A percentile compares a stretch with the other conserved stretches of the same genome.
These are phyloP conservation scores for Drosophila truncata DNA, from an alignment of 1,140 invertebrate species.

Conservation along the genomic window DNA sequence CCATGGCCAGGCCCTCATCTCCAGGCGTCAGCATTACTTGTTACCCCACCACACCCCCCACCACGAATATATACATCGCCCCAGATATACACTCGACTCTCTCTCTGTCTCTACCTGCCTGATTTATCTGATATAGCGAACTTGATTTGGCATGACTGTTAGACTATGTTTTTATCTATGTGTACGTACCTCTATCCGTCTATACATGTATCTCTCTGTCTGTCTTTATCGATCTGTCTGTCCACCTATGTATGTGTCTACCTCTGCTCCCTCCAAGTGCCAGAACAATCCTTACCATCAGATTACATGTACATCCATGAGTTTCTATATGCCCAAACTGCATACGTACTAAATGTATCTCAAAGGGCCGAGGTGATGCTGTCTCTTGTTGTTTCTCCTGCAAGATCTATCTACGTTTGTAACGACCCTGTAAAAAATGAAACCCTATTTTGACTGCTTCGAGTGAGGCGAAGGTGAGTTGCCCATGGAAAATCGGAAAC, in stretches of 20 bases:
- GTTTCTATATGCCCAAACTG: constrained; percentile 10
- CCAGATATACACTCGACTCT: constrained; percentile 42
- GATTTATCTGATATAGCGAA: constrained; percentile 67
- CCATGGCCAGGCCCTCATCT: constrained; percentile 21
- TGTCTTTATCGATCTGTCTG: constrained; percentile 29
- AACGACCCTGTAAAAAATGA: constrained; percentile 11
- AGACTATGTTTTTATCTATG: constrained; percentile 72
- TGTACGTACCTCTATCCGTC: constrained; percentile 52
- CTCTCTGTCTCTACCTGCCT: constrained; percentile 46
- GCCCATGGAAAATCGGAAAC: neutral
- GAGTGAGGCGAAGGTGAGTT: constrained; percentile 11
- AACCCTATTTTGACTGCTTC: neutral
- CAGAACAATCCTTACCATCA: constrained; percentile 28
- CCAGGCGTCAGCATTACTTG: constrained; percentile 19
- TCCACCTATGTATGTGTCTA: constrained; percentile 23
- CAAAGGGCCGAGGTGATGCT: constrained; percentile 47
- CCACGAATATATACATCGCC: constrained; percentile 34
- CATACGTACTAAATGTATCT: constrained; percentile 12
- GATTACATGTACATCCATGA: constrained; percentile 24
- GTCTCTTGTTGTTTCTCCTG: constrained; percentile 25
- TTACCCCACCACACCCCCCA: constrained; percentile 18
- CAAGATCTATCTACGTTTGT: constrained; percentile 31
- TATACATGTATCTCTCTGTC: constrained; percentile 29
- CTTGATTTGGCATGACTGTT: constrained; percentile 79
- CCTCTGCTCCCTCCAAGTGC: constrained; percentile 13